Evolutionary conservation across 2,797 vertebrate species (phyloP), one percentile per base, ranked within the genome.

Genomic region (Psittacula derbiana): DNA sequence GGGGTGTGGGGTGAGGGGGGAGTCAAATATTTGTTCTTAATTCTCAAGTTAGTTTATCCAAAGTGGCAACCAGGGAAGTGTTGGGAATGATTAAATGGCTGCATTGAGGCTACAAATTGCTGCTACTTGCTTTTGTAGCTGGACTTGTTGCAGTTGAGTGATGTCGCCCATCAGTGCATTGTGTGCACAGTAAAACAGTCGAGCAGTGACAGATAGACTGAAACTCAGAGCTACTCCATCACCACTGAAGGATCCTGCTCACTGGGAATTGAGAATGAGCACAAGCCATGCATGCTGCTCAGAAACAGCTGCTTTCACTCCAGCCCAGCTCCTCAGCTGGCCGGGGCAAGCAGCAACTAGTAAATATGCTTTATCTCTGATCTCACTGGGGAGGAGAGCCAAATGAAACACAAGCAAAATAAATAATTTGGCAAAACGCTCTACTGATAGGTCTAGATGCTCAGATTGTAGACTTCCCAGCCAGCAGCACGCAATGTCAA

Each of bases 141-240:
- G 88, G 94, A 96, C 96, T 97, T 95, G 90, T 96, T 96, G 97
- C 92, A 57, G 69, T 93, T 98, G 98, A 98, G 97, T 98, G 98
- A 97, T 98, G 98, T 97, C 71, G 90, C 97, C 98, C 96, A 97
- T 98, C 98, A 97, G 96, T 96, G 95, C 98, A 98, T 98, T 98
- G 98, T 98, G 98, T 97, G 98, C 98, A 98, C 97, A 98, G 98
- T 98, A 98, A 98, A 98, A 98, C 98, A 98, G 97, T 98, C 97
- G 96, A 98, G 97, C 95, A 61, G 97, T 97, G 98, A 98, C 98
- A 98, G 98, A 98, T 97, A 98, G 98, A 98, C 97, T 97, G 97
- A 98, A 97, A 97, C 84, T 96, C 97, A 20, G 92, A 96, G 93
- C 97, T 96, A 97, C 97, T 98, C 97, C 94, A 98, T 98, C 98